Evolutionary conservation across 2,888 invertebrate genomes (phyloP), one percentile per base, ranked within the genome.

Genomic region (Eudemis profundana): DNA sequence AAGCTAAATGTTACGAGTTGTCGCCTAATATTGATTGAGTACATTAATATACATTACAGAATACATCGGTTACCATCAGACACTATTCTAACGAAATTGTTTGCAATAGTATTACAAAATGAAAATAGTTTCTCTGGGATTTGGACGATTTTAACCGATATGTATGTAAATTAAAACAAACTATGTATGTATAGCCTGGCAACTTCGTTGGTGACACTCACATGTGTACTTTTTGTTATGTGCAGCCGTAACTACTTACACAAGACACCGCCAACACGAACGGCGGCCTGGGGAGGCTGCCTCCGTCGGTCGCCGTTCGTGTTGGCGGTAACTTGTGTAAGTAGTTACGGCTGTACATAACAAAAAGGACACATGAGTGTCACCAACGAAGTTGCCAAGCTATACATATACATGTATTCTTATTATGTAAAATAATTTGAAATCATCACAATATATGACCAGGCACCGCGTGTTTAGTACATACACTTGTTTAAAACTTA

Each of bases 361-460:
- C n/a, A n/a, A n/a, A n/a, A n/a, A n/a, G n/a, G n/a, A n/a, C n/a
- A n/a, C n/a, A n/a, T n/a, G n/a, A n/a, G n/a, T n/a, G n/a, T n/a
- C n/a, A n/a, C n/a, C n/a, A n/a, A n/a, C n/a, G n/a, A n/a, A n/a
- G n/a, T n/a, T n/a, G n/a, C n/a, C n/a, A n/a, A n/a, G n/a, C n/a
- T n/a, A n/a, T n/a, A 53, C 27, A 60, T 59, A 67, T 44, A 61
- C 36, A 59, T 59, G 47, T 64, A 69, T 42, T 21, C 49, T 60
- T 62, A 54, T 49, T 36, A 54, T 44, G 33, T 36, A 8, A 44
- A 29, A 33, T 49, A 51, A 62, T 29, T 47, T 51, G 46, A 51
- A 17, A 63, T 51, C 67, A 69, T 69, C 69, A 69, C 69, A 69
- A 67, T 53, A 53, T 36, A 19, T 51, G 29, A 12, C 36, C 14